Conservation (phyloP, 37 sponge, comb jelly and placozoan genomes). For the Aplysina aerophoba region DNA sequence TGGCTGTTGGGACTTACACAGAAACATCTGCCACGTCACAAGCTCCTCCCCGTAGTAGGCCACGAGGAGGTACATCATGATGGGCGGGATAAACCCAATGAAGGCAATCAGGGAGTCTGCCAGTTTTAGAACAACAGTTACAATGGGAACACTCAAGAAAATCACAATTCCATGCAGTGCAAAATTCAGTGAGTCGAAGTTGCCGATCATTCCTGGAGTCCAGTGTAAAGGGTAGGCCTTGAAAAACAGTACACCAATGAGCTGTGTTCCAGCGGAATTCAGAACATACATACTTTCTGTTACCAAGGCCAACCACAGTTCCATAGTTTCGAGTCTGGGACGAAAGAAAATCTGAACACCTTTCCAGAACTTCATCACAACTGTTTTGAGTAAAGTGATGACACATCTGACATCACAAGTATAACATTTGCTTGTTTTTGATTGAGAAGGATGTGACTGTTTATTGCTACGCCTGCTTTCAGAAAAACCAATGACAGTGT, state of each 20-base stretch:
- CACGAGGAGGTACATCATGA: conserved; percentile 24
- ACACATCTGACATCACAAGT: not conserved
- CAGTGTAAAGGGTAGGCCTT: conserved; percentile 45
- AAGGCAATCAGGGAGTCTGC: conserved; percentile 59
- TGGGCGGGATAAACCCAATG: conserved; percentile 30
- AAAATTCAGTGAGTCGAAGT: not conserved
- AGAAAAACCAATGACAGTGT: conserved; percentile 46
- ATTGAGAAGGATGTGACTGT: not conserved
- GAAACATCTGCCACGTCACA: conserved; percentile 52
- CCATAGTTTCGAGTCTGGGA: not conserved
- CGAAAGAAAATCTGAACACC: conserved; percentile 57
- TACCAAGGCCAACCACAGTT: conserved; percentile 39
- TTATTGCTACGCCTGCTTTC: not conserved
- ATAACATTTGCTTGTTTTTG: too few relatives aligned
- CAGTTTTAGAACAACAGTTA: conserved; percentile 31
- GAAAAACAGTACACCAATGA: conserved; percentile 38
- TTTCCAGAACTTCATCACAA: conserved; percentile 1
- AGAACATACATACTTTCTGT: not conserved
- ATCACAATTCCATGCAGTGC: conserved; percentile 29
- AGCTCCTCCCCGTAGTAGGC: not conserved
- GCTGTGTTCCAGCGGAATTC: conserved; percentile 12
- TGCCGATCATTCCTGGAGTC: conserved; percentile 43
- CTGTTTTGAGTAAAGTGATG: not conserved
- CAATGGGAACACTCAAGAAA: conserved; percentile 52
- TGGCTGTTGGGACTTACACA: conserved; percentile 34